Evolutionary conservation across 1,140 invertebrate genomes (phyloP).

Genomic region (Saccostrea glomerata): DNA sequence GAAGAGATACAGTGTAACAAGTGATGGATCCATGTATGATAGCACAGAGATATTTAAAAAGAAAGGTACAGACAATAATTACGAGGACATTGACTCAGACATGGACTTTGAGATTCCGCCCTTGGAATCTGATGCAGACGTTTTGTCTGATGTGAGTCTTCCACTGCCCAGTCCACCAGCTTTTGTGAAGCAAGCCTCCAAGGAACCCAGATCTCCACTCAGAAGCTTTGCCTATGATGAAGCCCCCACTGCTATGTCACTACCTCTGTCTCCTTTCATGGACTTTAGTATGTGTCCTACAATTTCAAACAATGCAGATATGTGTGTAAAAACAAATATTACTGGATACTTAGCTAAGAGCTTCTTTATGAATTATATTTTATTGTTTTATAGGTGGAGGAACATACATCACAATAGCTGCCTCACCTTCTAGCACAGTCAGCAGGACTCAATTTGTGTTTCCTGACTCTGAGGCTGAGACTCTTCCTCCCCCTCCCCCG

Average conservation of each 20-base stretch:
- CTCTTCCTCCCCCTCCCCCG: not conserved
- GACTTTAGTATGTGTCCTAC: constrained; percentile 8
- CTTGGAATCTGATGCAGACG: constrained; percentile 56
- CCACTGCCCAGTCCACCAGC: constrained; percentile 61
- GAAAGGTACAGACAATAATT: constrained; percentile 40
- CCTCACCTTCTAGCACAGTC: constrained; percentile 52
- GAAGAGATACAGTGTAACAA: constrained; percentile 59
- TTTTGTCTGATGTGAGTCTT: constrained; percentile 65
- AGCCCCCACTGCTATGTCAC: constrained; percentile 3
- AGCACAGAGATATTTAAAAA: constrained; percentile 67
- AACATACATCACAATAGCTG: constrained; percentile 46
- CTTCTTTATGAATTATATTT: not conserved
- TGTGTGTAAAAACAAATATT: not conserved
- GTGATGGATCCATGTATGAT: constrained; percentile 68
- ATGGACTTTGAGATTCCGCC: constrained; percentile 66
- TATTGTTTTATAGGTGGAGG: constrained; percentile 38
- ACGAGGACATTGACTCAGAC: constrained; percentile 65
- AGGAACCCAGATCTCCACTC: constrained; percentile 41
- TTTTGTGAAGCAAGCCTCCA: constrained; percentile 48
- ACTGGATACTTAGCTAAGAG: not conserved
- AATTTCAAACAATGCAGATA: not conserved
- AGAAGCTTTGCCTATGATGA: constrained; percentile 34
- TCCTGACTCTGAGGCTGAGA: not conserved
- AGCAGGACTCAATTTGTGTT: constrained; percentile 51
- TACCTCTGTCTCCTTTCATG: constrained; percentile 8